Conservation (phyloP, 2,797 vertebrate genomes). For the Macropodus opercularis region DNA sequence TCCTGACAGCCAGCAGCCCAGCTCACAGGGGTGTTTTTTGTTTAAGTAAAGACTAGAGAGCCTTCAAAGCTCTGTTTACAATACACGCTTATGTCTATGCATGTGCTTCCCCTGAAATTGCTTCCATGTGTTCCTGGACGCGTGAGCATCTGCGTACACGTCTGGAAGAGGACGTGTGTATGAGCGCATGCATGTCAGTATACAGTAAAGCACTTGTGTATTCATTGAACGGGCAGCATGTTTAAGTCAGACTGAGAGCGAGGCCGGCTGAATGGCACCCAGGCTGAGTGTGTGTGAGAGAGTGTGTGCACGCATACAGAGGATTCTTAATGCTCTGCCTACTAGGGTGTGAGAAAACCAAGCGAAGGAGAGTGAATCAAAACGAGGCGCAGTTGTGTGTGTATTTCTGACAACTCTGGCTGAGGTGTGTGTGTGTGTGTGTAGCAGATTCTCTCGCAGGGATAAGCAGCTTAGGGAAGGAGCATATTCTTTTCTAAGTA, state of each 20-base stretch:
- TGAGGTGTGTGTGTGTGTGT: constrained; percentile 43
- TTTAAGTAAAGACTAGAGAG: constrained; percentile 51
- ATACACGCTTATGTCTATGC: neutral
- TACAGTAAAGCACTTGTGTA: constrained; percentile 28
- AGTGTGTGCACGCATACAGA: constrained; percentile 3
- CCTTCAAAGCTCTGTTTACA: constrained; percentile 37
- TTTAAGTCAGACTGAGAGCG: constrained; percentile 52
- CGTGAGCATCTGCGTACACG: constrained; percentile 9
- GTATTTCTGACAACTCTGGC: constrained; percentile 15
- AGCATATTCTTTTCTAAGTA: constrained; percentile 78
- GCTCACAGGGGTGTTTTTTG: constrained; percentile 55
- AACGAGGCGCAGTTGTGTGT: constrained; percentile 23
- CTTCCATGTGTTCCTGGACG: neutral
- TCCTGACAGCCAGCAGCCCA: constrained; percentile 53
- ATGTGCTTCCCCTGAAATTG: constrained; percentile 1
- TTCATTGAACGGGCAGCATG: constrained; percentile 47
- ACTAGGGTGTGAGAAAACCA: constrained; percentile 48
- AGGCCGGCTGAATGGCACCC: constrained; percentile 27
- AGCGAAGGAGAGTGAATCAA: constrained; percentile 61
- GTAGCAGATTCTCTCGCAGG: constrained; percentile 63
- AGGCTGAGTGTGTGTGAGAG: constrained; percentile 7
- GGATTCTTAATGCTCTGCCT: constrained; percentile 53
- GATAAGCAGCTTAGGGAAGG: constrained; percentile 76
- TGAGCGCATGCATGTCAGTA: neutral
- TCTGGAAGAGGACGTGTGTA: neutral